Conservation (phyloP, 2,113 vertebrate species). For the Vanacampus margaritifer region DNA sequence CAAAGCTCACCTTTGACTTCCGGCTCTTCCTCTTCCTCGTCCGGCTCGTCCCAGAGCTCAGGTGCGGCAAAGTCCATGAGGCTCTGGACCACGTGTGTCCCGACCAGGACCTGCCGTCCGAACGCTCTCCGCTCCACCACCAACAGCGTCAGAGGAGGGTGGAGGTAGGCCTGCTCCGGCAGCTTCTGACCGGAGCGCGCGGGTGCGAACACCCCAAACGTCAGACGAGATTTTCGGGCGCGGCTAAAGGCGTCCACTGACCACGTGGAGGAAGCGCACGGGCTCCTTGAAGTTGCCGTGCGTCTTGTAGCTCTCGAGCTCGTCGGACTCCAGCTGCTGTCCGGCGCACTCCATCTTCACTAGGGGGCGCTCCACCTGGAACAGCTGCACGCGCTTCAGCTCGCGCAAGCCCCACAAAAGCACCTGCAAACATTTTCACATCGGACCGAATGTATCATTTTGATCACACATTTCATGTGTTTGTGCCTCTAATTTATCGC, state of each 20-base stretch:
- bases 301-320: conserved; percentile 78
- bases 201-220: background rate
- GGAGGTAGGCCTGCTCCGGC: conserved; percentile 86
- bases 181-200: conserved; percentile 75
- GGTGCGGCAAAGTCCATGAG: conserved; percentile 81
- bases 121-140: conserved; percentile 86
- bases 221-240: background rate
- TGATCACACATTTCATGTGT: too few relatives aligned
- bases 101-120: conserved; percentile 82
- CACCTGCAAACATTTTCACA: conserved; percentile 66
- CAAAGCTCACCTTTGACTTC: conserved; percentile 60
- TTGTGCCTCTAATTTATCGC: too few relatives aligned
- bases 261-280: conserved; percentile 85
- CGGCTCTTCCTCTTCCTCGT: conserved; percentile 71
- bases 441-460: too few relatives aligned
- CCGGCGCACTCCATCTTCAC: conserved; percentile 88
- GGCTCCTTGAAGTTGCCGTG: conserved; percentile 87
- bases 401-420: conserved; percentile 91
- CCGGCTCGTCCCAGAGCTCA: conserved; percentile 62
- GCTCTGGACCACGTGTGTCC: conserved; percentile 79
- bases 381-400: conserved; percentile 85
- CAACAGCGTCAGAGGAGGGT: conserved; percentile 89
- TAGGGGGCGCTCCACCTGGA: conserved; percentile 86
- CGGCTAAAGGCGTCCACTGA: conserved; percentile 46
- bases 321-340: conserved; percentile 83